Conservation (phyloP, 2,888 invertebrate genomes). For the Polyommatus icarus region DNA sequence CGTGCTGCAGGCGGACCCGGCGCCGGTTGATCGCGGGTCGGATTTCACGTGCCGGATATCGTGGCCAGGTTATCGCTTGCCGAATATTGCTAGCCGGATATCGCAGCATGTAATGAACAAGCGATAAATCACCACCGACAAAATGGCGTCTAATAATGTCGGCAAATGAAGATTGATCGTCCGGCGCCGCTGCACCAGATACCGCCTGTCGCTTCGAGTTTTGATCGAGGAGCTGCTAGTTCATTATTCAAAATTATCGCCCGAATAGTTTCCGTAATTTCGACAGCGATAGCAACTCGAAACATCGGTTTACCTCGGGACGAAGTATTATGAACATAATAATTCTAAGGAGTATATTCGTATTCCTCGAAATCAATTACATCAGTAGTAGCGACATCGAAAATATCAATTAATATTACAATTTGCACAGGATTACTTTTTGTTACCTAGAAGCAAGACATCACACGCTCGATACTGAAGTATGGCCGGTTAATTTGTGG, state of each 20-base stretch:
- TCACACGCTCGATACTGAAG: background rate
- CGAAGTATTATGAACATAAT: background rate
- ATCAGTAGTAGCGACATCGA: no score
- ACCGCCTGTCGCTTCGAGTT: constrained; percentile 19
- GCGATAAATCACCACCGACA: constrained; percentile 23
- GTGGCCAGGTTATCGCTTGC: background rate
- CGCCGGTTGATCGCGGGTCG: background rate
- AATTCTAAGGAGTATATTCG: background rate
- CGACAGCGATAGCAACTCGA: background rate
- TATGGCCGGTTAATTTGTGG: background rate
- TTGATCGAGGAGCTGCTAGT: constrained; percentile 15
- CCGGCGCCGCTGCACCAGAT: constrained; percentile 17
- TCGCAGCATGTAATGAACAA: background rate
- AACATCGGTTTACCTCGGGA: background rate
- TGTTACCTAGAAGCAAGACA: background rate
- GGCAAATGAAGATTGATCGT: constrained; percentile 30
- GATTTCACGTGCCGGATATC: background rate
- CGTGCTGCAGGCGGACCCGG: background rate
- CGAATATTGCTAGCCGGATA: background rate
- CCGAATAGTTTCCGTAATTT: background rate
- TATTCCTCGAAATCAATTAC: no score
- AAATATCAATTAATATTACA: no score
- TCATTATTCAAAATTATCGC: constrained; percentile 15
- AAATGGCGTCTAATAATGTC: constrained; percentile 30
- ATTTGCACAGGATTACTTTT: background rate